These are phyloP conservation scores for Strigamia crassipes DNA, from an alignment of 2,888 invertebrate species.

Conservation along the genomic window DNA sequence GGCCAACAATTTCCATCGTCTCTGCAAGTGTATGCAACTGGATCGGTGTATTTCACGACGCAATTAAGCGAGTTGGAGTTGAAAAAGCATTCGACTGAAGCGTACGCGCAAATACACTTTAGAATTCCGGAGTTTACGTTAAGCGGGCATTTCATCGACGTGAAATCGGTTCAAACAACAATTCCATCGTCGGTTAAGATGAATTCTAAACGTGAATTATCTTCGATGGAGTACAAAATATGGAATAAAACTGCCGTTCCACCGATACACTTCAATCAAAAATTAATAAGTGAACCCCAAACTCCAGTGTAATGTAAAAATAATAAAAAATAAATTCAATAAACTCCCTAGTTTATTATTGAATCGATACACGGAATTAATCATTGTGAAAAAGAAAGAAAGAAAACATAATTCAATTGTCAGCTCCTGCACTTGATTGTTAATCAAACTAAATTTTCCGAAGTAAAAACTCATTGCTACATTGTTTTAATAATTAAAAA, in stretches of 20 bases:
- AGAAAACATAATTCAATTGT: neutral
- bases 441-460: neutral
- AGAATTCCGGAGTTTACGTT: constrained; percentile 1
- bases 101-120: neutral
- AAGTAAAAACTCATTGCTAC: neutral
- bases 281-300: neutral
- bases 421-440: neutral
- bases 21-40: neutral
- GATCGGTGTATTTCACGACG: neutral
- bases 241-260: neutral
- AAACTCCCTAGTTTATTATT: neutral
- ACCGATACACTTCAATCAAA: constrained; percentile 4
- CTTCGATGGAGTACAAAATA: neutral
- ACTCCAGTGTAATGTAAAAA: neutral
- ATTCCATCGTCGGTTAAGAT: neutral
- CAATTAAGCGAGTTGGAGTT: neutral
- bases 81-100: neutral
- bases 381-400: neutral
- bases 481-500: neutral
- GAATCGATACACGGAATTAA: no score
- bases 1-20: constrained; percentile 17
- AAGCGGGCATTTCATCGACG: neutral
- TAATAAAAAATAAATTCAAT: neutral
- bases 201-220: neutral
- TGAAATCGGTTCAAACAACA: neutral